Conservation (phyloP, 1,140 invertebrate genomes). For the Hydropsyche tenuis region DNA sequence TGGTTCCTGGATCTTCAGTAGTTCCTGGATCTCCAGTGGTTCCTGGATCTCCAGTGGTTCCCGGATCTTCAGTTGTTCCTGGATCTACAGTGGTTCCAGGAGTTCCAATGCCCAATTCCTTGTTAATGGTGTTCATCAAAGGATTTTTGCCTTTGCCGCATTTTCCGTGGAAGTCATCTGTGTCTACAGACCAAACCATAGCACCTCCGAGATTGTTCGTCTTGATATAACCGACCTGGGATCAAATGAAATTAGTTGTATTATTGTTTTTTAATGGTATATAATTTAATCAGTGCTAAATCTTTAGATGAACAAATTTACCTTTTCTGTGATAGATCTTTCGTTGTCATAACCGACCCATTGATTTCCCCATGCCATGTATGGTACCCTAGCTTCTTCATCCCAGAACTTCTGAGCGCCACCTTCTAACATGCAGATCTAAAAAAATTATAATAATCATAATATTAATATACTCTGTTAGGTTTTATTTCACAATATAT, state of each 20-base stretch:
- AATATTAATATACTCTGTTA: too few species aligned
- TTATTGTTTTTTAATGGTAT: too few species aligned
- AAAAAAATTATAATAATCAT: background rate
- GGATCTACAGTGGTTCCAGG: background rate
- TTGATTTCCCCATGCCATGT: slow-evolving; percentile 53
- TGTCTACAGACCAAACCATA: slow-evolving; percentile 79
- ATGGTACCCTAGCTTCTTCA: slow-evolving; percentile 53
- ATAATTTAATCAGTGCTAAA: too few species aligned
- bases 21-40: background rate
- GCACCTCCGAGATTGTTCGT: slow-evolving; percentile 46
- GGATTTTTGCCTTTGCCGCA: slow-evolving; percentile 64
- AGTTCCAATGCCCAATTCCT: slow-evolving; percentile 52
- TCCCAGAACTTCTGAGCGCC: slow-evolving; percentile 35
- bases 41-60: background rate
- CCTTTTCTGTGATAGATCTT: slow-evolving; percentile 55
- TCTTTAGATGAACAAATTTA: background rate
- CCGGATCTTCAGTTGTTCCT: background rate
- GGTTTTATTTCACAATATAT: background rate
- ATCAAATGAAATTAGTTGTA: background rate
- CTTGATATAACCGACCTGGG: slow-evolving; percentile 60
- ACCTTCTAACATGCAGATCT: slow-evolving; percentile 37
- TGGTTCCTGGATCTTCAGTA: background rate
- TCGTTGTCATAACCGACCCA: slow-evolving; percentile 60
- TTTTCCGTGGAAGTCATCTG: slow-evolving; percentile 71
- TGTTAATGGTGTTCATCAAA: slow-evolving; percentile 56